Evolutionary conservation across 2,888 invertebrate genomes (phyloP), one percentile per base, ranked within the genome.

Genomic region (Polyploca ridens): DNA sequence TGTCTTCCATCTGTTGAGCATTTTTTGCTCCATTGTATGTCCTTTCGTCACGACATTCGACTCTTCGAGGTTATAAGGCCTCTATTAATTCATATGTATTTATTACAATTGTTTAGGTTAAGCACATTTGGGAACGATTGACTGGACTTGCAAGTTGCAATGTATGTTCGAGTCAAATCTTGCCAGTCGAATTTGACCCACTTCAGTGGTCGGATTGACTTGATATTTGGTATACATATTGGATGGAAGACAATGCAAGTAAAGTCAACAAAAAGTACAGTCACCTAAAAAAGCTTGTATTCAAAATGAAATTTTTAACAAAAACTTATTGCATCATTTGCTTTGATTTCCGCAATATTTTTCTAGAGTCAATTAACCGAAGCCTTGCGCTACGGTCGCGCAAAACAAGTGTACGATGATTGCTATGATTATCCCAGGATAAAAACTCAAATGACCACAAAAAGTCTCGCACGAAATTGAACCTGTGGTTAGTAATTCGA

Each of bases 61-160:
- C 66, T 81, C 74, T 79, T 71, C 86, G 86, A 88, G 87, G 87
- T 81, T 85, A 77, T 73, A 79, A 86, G 85, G 84, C 86, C 83
- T 69, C 75, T 74, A 71, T 73, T 80, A 71, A 74, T 73, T 64
- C 74, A 77, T 72, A 71, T 67, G 73, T 73, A 69, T 54, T 41
- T 41, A 41, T 41, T 41, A 4, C 41, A 13, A 71, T 63, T 62
- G 64, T 70, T 67, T 71, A 67, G 70, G 67, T 71, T 71, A 63
- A 69, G 58, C 70, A 64, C 63, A 63, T 69, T 72, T 38, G 63
- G 62, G 59, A 58, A 66, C 62, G 7, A 46, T 46, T 44, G 62
- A 46, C 38, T 62, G 49, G 61, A 64, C 27, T 27, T 27, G 27
- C 27, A 27, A 27, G 27, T 27, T 1, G 1, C 27, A 1, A 27